phyloP scores from a whole-genome alignment of 2,888 invertebrate species.

The Smittia aterrima region DNA sequence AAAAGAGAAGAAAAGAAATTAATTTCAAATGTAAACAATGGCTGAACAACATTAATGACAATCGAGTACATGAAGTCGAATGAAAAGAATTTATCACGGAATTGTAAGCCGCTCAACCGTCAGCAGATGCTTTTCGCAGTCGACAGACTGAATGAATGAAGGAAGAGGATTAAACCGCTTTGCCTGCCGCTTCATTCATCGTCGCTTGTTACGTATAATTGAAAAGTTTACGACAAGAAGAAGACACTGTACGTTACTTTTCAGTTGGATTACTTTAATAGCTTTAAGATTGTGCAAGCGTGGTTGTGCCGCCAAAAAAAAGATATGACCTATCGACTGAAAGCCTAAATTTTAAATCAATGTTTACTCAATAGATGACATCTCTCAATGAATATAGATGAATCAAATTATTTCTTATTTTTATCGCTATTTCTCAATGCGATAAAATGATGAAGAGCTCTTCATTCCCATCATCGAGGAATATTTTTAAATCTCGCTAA shows the following conservation, averaged over 20 bases:
- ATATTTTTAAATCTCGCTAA: background rate
- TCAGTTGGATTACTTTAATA: background rate
- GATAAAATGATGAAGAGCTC: background rate
- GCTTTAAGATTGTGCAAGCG: no score
- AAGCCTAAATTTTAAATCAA: no score
- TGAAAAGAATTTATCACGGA: background rate
- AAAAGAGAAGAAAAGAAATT: background rate
- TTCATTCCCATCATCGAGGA: background rate
- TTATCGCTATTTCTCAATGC: no score
- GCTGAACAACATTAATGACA: slow-evolving; percentile 8
- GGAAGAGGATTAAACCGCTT: no score
- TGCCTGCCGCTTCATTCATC: background rate
- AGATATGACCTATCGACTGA: no score
- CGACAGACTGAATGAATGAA: no score
- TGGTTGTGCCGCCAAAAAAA: no score
- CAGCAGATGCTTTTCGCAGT: no score
- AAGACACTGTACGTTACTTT: background rate
- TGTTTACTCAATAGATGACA: no score
- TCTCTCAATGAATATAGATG: background rate
- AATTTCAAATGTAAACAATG: slow-evolving; percentile 1
- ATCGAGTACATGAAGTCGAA: background rate
- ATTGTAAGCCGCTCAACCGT: no score
- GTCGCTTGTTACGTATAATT: background rate
- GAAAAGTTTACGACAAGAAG: background rate
- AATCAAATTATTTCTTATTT: no score